phyloP scores from a whole-genome alignment of 2,797 vertebrate species.

The Champsocephalus gunnari region DNA sequence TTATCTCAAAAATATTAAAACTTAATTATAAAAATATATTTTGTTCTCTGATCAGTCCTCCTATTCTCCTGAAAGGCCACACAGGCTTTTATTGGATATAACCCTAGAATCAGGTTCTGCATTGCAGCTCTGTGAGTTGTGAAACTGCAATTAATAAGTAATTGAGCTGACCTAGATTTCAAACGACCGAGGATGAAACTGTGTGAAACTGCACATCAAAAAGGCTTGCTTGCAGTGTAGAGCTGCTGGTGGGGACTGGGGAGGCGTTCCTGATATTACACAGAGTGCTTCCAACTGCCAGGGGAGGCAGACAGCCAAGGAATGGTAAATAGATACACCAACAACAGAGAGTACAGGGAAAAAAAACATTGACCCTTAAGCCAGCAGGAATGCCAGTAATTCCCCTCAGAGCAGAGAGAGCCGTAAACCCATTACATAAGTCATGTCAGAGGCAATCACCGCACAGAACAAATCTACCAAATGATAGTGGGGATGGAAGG shows the following conservation, averaged over 20 bases:
- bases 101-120: constrained; percentile 34
- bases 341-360: constrained; percentile 47
- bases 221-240: constrained; percentile 49
- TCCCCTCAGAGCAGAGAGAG: constrained; percentile 45
- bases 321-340: constrained; percentile 70
- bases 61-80: constrained; percentile 41
- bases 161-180: constrained; percentile 83
- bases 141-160: constrained; percentile 84
- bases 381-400: constrained; percentile 62
- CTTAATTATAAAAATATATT: constrained; percentile 9
- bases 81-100: constrained; percentile 67
- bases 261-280: constrained; percentile 66
- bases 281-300: constrained; percentile 63
- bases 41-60: constrained; percentile 16
- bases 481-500: constrained; percentile 30
- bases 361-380: constrained; percentile 43
- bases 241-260: constrained; percentile 62
- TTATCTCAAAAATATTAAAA: not conserved
- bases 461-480: constrained; percentile 48
- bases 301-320: constrained; percentile 64
- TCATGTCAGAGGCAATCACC: constrained; percentile 66
- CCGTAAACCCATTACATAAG: constrained; percentile 72
- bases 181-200: constrained; percentile 68
- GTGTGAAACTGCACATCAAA: constrained; percentile 69
- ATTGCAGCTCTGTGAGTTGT: constrained; percentile 54